phyloP scores from a whole-genome alignment of 37 sponge, comb jelly and placozoan species.

The Axinella damicornis region DNA sequence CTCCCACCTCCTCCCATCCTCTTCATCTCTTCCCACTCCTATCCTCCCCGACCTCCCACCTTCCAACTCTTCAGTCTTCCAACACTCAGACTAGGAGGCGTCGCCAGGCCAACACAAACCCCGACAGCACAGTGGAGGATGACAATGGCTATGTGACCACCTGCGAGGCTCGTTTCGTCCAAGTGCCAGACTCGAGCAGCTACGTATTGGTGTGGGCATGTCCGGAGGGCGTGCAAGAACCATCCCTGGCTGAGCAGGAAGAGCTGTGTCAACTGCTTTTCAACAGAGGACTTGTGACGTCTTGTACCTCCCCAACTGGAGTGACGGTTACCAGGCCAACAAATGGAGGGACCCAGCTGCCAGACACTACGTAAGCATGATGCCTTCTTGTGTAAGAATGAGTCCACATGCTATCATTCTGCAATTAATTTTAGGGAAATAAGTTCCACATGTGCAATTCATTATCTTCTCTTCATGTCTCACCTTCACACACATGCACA shows the following conservation, averaged over 20 bases:
- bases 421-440: too few relatives aligned
- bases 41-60: too few relatives aligned
- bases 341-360: not conserved
- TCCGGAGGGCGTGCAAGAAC: conserved; percentile 65
- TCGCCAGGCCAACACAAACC: not conserved
- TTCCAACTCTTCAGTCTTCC: too few relatives aligned
- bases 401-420: too few relatives aligned
- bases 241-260: conserved; percentile 15
- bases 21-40: too few relatives aligned
- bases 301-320: conserved; percentile 61
- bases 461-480: too few relatives aligned
- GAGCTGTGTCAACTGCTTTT: conserved; percentile 52
- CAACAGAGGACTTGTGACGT: not conserved
- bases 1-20: too few relatives aligned
- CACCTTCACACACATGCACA: too few relatives aligned
- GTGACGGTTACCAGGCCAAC: not conserved
- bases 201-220: conserved; percentile 68
- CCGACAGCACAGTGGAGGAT: not conserved
- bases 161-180: conserved; percentile 60
- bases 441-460: too few relatives aligned
- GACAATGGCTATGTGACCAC: conserved; percentile 36
- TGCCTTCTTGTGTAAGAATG: too few relatives aligned
- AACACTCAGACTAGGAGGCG: not conserved
- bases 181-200: not conserved
- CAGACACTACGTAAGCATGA: conserved; percentile 33